A percentile compares a stretch with the other conserved stretches of the same genome.
phyloP scores from a whole-genome alignment of 2,888 invertebrate species.

The Agapostemon virescens region DNA sequence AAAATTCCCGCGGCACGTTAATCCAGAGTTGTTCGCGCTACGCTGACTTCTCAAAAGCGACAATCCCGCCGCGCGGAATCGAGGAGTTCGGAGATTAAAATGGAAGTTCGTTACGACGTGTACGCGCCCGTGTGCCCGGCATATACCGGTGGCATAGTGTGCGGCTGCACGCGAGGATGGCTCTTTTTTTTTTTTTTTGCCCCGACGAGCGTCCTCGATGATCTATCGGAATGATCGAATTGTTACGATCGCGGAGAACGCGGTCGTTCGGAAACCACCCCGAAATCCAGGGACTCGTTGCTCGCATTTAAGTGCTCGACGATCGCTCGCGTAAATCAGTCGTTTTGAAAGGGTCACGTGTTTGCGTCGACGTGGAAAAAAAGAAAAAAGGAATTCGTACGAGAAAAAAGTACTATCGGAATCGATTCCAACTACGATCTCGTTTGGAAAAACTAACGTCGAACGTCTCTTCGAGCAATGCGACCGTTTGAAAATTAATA shows the following conservation, averaged over 20 bases:
- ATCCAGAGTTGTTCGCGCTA: slow-evolving; percentile 30
- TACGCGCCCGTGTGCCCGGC: neutral
- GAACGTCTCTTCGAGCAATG: neutral
- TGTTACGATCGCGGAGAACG: slow-evolving; percentile 18
- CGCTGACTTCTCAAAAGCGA: slow-evolving; percentile 51
- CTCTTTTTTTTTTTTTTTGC: slow-evolving; percentile 7
- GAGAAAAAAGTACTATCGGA: neutral
- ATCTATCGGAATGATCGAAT: slow-evolving; percentile 40
- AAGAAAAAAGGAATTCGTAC: neutral
- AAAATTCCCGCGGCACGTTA: slow-evolving; percentile 18
- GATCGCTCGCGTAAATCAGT: slow-evolving; percentile 6
- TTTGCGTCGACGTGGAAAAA: neutral
- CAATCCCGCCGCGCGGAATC: slow-evolving; percentile 34
- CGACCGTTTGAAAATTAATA: neutral
- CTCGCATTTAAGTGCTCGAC: neutral
- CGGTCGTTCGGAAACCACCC: neutral
- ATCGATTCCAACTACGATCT: neutral
- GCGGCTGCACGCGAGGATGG: neutral
- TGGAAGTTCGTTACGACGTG: slow-evolving; percentile 49
- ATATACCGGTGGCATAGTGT: neutral
- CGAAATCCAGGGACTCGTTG: neutral
- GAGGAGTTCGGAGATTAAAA: slow-evolving; percentile 41
- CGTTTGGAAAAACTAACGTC: neutral
- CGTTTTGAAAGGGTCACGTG: neutral
- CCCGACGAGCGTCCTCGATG: slow-evolving; percentile 7